Evolutionary conservation across 2,797 vertebrate genomes (phyloP).

Genomic region (Cynodonichthys magdalenae): DNA sequence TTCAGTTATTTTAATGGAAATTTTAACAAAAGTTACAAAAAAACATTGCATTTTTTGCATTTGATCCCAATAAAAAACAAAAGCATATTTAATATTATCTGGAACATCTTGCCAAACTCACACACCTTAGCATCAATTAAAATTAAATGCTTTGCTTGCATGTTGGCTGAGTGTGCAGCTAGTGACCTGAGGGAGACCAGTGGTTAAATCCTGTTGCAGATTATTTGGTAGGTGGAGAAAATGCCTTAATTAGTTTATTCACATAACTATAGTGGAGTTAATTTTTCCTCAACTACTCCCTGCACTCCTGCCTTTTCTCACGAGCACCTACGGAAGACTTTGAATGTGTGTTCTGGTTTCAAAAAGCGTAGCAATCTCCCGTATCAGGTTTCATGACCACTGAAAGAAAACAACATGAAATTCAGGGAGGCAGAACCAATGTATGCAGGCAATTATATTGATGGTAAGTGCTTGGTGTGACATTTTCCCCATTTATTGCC

Average conservation of each 20-base stretch:
- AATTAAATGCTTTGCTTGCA: constrained; percentile 53
- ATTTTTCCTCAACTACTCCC: constrained; percentile 33
- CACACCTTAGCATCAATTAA: constrained; percentile 43
- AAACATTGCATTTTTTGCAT: constrained; percentile 27
- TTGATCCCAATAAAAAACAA: constrained; percentile 38
- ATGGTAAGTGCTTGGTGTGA: constrained; percentile 60
- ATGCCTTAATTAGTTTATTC: constrained; percentile 70
- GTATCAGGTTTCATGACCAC: constrained; percentile 41
- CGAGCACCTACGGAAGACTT: constrained; percentile 37
- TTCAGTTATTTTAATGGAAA: no score
- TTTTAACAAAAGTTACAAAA: no score
- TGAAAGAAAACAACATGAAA: constrained; percentile 72
- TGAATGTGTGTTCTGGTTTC: constrained; percentile 37
- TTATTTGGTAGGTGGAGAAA: constrained; percentile 67
- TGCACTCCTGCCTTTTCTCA: constrained; percentile 21
- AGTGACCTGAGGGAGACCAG: constrained; percentile 50
- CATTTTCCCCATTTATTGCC: constrained; percentile 58
- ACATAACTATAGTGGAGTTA: constrained; percentile 21
- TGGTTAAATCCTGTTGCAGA: constrained; percentile 64
- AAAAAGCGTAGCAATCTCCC: constrained; percentile 42
- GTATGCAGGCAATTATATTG: constrained; percentile 71
- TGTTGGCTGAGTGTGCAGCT: constrained; percentile 32
- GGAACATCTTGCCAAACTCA: constrained; percentile 18
- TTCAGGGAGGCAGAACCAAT: constrained; percentile 73
- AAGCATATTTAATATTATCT: constrained; percentile 24